Evolutionary conservation across 2,888 invertebrate species (phyloP), one percentile per base, ranked within the genome.

Genomic region (Drosophila buzzatii): DNA sequence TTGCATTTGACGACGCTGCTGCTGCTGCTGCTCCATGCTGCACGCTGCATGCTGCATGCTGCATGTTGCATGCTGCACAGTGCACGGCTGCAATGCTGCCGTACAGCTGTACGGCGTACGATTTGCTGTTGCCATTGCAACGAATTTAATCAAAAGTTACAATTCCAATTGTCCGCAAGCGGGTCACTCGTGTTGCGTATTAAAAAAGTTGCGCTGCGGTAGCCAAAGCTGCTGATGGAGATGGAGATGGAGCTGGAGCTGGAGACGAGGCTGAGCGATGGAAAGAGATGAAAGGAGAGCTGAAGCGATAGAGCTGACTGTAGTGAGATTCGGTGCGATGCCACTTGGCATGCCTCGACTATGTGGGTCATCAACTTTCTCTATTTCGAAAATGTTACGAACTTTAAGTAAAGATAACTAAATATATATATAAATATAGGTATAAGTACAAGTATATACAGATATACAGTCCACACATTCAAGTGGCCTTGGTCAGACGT

Each of bases 111-210:
- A 57, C 58, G 65, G 41, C 61, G 59, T 42, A 52, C 85, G 78
- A 69, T 69, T 81, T 73, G 67, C 87, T 70, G 75, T 80, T 87
- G 85, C 88, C 78, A 86, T 80, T 85, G 89, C 81, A 79, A 78
- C 87, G 90, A 90, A 90, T 90, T 90, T 90, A 90, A 90, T 90
- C 90, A 91, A 89, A 89, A 91, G 91, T 89, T 91, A 89, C 91
- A 87, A 85, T 85, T 85, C 79, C 90, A 87, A 87, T 90, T 90
- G 90, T 82, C 88, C 81, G 85, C 85, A 91, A 89, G 81, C 88
- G 88, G 91, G 90, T 91, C 91, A 91, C 79, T 78, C 89, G 82
- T 89, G 90, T 89, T 81, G 87, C 82, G 85, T 81, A 90, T 85
- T 89, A 87, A 89, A 85, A 85, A 89, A 85, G 90, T 89, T 85